Evolutionary conservation across 2,797 vertebrate species (phyloP).

Genomic region (Sebastes wilsoni): DNA sequence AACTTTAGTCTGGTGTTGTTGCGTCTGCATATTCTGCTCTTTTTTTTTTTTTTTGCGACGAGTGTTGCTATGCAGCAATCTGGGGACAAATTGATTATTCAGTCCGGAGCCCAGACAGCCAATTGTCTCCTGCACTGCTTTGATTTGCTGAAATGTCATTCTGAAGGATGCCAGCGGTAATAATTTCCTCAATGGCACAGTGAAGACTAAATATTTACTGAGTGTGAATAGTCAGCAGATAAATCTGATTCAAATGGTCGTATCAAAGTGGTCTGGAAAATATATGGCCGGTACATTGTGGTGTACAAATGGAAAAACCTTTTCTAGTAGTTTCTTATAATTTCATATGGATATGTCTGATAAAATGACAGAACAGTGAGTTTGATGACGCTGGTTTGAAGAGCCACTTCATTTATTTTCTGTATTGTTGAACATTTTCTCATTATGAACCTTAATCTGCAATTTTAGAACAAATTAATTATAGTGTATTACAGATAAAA

Average conservation of each 20-base stretch:
- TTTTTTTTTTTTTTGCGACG: neutral
- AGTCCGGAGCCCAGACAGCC: constrained; percentile 51
- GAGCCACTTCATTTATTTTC: neutral
- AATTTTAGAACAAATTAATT: neutral
- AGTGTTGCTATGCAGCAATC: constrained; percentile 59
- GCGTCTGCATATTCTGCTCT: constrained; percentile 17
- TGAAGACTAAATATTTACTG: constrained; percentile 64
- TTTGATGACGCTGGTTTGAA: neutral
- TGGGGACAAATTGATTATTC: constrained; percentile 63
- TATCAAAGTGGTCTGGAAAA: constrained; percentile 19
- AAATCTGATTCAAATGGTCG: constrained; percentile 43
- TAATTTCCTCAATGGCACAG: constrained; percentile 54
- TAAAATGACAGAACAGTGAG: neutral
- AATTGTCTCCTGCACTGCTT: constrained; percentile 57
- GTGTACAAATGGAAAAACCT: neutral
- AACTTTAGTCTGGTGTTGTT: constrained; percentile 11
- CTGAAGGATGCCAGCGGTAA: constrained; percentile 52
- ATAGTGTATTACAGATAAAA: neutral
- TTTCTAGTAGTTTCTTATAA: neutral
- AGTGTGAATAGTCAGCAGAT: constrained; percentile 15
- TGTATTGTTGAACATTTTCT: neutral
- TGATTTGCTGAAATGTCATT: constrained; percentile 65
- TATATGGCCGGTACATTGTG: neutral
- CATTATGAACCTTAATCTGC: neutral
- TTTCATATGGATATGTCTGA: no score